These are phyloP conservation scores for Apis laboriosa DNA, from an alignment of 1,140 invertebrate species.

Conservation along the genomic window DNA sequence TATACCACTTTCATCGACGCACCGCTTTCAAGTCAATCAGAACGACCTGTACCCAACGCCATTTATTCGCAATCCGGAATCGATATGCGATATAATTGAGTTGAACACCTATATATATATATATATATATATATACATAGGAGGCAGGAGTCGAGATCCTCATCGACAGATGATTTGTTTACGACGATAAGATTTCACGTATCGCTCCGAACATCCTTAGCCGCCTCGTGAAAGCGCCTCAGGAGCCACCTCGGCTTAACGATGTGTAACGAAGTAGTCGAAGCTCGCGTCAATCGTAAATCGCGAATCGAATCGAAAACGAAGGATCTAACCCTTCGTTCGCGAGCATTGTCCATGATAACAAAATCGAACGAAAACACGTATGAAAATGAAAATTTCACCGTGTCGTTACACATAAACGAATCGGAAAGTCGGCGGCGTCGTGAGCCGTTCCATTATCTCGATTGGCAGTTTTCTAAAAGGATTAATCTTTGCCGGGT, in stretches of 20 bases:
- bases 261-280: constrained; percentile 66
- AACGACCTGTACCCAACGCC: background rate
- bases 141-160: constrained; percentile 35
- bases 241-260: constrained; percentile 38
- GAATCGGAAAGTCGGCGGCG: constrained; percentile 9
- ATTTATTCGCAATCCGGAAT: constrained; percentile 6
- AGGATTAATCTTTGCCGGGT: constrained; percentile 35
- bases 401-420: constrained; percentile 42
- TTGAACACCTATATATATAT: constrained; percentile 35
- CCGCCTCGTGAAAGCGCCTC: constrained; percentile 33
- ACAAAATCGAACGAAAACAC: background rate
- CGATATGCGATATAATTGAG: constrained; percentile 29
- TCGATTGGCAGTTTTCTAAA: constrained; percentile 44
- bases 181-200: constrained; percentile 64
- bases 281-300: constrained; percentile 55
- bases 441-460: constrained; percentile 29
- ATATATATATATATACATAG: background rate
- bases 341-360: background rate
- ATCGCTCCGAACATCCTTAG: constrained; percentile 2
- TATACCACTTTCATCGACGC: background rate
- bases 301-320: constrained; percentile 22
- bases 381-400: constrained; percentile 49
- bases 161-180: constrained; percentile 66
- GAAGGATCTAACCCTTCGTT: constrained; percentile 6
- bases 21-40: background rate